These are phyloP conservation scores for Origma solitaria DNA, from an alignment of 2,113 vertebrate genomes.

Conservation along the genomic window DNA sequence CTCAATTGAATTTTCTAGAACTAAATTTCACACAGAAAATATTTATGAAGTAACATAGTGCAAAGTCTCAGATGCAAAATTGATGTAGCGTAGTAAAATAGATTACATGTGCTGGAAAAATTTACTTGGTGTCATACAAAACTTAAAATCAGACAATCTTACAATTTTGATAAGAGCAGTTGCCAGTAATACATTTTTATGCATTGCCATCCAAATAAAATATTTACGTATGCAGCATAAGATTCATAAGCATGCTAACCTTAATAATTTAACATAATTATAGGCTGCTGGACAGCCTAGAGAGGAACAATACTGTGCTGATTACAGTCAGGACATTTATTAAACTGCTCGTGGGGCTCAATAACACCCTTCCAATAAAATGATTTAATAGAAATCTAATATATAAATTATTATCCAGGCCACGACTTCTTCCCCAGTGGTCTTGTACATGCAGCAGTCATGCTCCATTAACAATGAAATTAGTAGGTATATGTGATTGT, in stretches of 20 bases:
- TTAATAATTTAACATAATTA: background rate
- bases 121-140: background rate
- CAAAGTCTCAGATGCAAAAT: background rate
- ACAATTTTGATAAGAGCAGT: background rate
- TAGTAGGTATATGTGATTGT: background rate
- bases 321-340: background rate
- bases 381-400: background rate
- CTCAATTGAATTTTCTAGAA: background rate
- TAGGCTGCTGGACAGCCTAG: background rate
- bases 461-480: background rate
- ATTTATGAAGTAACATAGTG: background rate
- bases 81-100: background rate
- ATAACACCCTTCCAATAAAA: background rate
- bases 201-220: background rate
- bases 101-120: background rate
- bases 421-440: background rate
- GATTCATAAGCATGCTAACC: background rate
- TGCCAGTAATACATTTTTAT: background rate
- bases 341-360: background rate
- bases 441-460: background rate
- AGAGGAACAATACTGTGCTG: background rate
- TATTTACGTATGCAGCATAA: background rate
- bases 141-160: background rate
- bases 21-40: background rate
- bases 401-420: background rate